Conservation (phyloP, 2,113 vertebrate species). For the Acanthochromis polyacanthus region DNA sequence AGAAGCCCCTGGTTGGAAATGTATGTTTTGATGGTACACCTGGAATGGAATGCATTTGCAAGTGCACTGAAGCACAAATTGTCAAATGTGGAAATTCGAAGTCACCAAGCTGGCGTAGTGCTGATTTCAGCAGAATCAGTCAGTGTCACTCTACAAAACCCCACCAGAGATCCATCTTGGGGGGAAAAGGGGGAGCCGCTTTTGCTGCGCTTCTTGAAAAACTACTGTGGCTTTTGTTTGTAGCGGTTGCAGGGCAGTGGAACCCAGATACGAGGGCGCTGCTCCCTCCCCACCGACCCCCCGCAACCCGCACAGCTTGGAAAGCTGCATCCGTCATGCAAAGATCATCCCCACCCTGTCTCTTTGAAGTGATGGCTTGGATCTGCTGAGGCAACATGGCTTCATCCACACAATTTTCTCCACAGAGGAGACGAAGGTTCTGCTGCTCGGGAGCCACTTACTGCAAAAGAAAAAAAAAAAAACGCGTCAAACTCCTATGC, state of each 20-base stretch:
- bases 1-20: too few relatives aligned
- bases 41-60: neutral
- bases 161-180: constrained; percentile 33
- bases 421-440: constrained; percentile 32
- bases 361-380: constrained; percentile 80
- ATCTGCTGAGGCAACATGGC: constrained; percentile 64
- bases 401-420: constrained; percentile 64
- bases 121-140: neutral
- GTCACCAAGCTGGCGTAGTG: neutral
- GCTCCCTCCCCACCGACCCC: neutral
- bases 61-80: neutral
- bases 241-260: constrained; percentile 27
- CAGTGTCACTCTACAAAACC: constrained; percentile 13
- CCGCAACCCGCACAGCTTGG: constrained; percentile 51
- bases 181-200: neutral
- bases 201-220: neutral
- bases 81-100: neutral
- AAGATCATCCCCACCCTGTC: constrained; percentile 69
- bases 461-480: constrained; percentile 64
- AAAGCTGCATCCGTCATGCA: constrained; percentile 81
- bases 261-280: constrained; percentile 36
- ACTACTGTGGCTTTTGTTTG: constrained; percentile 17
- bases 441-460: constrained; percentile 26
- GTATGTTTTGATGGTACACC: too few relatives aligned
- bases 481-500: constrained; percentile 48